Conservation (phyloP, 2,888 invertebrate genomes). For the Neria commutata region DNA sequence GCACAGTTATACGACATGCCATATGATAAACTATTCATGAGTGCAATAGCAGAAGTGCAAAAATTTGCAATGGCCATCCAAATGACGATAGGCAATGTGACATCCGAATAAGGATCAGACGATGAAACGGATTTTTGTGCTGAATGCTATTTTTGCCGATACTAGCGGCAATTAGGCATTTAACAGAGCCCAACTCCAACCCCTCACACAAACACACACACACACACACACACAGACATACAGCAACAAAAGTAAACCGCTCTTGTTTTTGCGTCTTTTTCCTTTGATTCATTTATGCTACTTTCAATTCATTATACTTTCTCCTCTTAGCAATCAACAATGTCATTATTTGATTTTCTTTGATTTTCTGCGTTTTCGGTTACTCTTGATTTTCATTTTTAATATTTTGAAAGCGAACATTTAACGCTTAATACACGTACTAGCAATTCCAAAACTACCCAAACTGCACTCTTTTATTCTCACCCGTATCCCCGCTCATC, state of each 20-base stretch:
- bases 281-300: constrained; percentile 18
- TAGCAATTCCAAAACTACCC: constrained; percentile 44
- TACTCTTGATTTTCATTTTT: constrained; percentile 31
- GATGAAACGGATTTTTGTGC: too few species aligned
- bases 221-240: not conserved
- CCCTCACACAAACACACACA: not conserved
- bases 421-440: constrained; percentile 47
- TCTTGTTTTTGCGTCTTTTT: too few species aligned
- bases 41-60: too few species aligned
- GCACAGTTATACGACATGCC: too few species aligned
- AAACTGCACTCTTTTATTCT: constrained; percentile 41
- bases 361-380: not conserved
- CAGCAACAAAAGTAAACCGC: not conserved
- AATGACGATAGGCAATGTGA: too few species aligned
- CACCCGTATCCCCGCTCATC: constrained; percentile 53
- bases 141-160: too few species aligned
- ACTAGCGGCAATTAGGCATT: too few species aligned
- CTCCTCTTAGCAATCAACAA: constrained; percentile 19
- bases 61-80: too few species aligned
- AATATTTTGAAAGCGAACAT: constrained; percentile 45
- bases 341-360: not conserved
- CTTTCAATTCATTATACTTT: constrained; percentile 33
- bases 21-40: too few species aligned
- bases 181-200: not conserved
- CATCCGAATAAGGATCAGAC: too few species aligned